Base-by-base conservation (phyloP, 1,140 invertebrate genomes). In the Conus betulinus region DNA sequence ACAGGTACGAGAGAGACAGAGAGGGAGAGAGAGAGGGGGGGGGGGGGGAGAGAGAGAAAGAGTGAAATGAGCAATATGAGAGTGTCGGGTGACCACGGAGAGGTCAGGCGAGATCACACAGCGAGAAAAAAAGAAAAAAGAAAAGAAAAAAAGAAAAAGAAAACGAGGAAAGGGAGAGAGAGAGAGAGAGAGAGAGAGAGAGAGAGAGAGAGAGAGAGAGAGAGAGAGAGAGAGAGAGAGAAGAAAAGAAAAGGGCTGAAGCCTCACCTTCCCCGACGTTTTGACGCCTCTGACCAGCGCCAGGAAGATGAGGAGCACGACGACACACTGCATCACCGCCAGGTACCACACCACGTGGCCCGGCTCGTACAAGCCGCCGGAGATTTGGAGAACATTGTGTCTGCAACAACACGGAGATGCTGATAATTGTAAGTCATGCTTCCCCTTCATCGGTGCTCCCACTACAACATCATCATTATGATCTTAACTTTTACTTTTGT, bases 211-310 rank as follows among this genome's bases (percentile, higher is more conserved):
- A n/a, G n/a, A n/a, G n/a, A n/a, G n/a, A n/a, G n/a, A n/a, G n/a
- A n/a, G n/a, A n/a, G n/a, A n/a, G n/a, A 10, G n/a, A 25, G 74
- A 78, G n/a, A 15, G n/a, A 78, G 27, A 78, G n/a, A 78, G 27
- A 78, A 78, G 27, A 78, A 78, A n/a, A n/a, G 27, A 78, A n/a
- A n/a, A 5, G 74, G n/a, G 1, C 1, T 11, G 5, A 78, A 39
- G 10, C 11, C 74, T 78, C 23, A 97, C 97, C 96, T 99, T 99
- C 87, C 98, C 98, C 0, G 98, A 98, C 3, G 98, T 98, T 6
- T 98, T 98, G 55, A 99, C 99, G 51, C 98, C 98, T 95, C 99
- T 99, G 84, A 98, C 98, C 97, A 99, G 98, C 95, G 98, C 99
- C 94, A 99, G 96, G 93, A 99, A 99, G 81, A 99, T 98, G 10